A percentile compares a stretch with the other conserved stretches of the same genome.
Conservation (phyloP, 2,113 vertebrate genomes). For the Ibidorhyncha struthersii region DNA sequence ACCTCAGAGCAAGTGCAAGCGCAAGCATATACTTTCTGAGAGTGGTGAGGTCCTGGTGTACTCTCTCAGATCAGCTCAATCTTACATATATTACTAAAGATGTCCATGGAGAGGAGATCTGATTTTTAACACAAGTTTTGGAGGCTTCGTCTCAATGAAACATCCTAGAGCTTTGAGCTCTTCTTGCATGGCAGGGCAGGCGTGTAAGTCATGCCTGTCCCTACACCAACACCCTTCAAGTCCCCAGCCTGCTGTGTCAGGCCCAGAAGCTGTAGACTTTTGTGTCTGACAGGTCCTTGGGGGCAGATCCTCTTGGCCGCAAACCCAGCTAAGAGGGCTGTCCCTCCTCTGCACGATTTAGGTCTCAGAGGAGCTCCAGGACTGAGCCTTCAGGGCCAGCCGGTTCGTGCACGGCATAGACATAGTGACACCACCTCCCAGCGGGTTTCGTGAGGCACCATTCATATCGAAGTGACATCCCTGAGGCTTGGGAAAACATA, state of each 20-base stretch:
- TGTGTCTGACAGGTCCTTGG: not conserved
- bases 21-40: not conserved
- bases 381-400: not conserved
- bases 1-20: not conserved
- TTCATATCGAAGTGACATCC: not conserved
- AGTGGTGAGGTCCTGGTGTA: not conserved
- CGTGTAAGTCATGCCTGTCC: not conserved
- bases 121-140: not conserved
- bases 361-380: not conserved
- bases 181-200: not conserved
- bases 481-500: not conserved
- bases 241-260: not conserved
- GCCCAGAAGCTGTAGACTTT: not conserved
- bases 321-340: not conserved
- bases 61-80: not conserved
- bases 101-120: not conserved
- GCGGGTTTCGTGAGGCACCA: not conserved
- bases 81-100: not conserved
- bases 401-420: not conserved
- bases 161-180: not conserved
- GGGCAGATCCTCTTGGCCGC: not conserved
- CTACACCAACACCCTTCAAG: not conserved
- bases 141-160: not conserved
- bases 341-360: not conserved
- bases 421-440: not conserved